These are phyloP conservation scores for Pygmarrhopalites habei DNA, from an alignment of 1,140 invertebrate genomes.

Conservation along the genomic window DNA sequence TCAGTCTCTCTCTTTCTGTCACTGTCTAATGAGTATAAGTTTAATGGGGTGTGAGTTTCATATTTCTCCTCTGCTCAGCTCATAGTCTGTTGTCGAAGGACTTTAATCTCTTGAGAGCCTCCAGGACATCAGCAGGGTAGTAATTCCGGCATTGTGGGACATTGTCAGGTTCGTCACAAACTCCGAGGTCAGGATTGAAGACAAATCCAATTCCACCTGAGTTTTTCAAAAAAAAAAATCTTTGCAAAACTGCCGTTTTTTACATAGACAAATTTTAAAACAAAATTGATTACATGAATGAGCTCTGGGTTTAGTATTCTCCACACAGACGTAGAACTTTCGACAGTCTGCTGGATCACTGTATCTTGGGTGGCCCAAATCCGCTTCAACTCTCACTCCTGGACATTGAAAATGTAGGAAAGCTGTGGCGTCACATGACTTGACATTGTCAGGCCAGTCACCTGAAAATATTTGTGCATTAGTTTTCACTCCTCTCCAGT, in stretches of 20 bases:
- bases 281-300: slow-evolving; percentile 41
- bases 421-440: slow-evolving; percentile 59
- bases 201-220: slow-evolving; percentile 69
- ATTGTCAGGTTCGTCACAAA: slow-evolving; percentile 69
- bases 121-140: slow-evolving; percentile 31
- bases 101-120: slow-evolving; percentile 22
- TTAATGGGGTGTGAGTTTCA: too few relatives aligned
- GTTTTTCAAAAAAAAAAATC: too few relatives aligned
- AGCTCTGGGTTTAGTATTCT: slow-evolving; percentile 58
- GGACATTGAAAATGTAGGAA: slow-evolving; percentile 64
- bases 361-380: slow-evolving; percentile 44
- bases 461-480: too few relatives aligned
- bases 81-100: slow-evolving; percentile 28
- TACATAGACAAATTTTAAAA: too few relatives aligned
- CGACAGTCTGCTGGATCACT: slow-evolving; percentile 63
- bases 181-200: slow-evolving; percentile 66
- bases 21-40: too few relatives aligned
- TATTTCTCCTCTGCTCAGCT: too few relatives aligned
- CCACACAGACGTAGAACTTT: slow-evolving; percentile 70
- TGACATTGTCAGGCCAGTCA: background rate
- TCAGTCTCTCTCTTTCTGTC: too few relatives aligned
- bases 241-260: too few relatives aligned
- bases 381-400: slow-evolving; percentile 38
- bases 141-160: slow-evolving; percentile 46
- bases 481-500: background rate